These are phyloP conservation scores for Urechis unicinctus DNA, from an alignment of 2,888 invertebrate genomes.

Conservation along the genomic window DNA sequence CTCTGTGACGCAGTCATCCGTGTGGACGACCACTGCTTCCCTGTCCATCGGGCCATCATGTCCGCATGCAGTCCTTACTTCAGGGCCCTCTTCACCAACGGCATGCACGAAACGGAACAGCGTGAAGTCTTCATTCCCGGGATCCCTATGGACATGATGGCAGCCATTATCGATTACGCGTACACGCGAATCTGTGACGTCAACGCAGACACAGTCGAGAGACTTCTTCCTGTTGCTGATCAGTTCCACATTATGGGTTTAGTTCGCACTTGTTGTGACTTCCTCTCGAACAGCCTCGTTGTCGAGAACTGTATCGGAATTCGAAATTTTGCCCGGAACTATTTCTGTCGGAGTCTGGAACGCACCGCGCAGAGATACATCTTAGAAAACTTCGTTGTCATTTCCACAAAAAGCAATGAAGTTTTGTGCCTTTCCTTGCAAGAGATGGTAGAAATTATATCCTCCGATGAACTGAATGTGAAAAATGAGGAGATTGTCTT, in stretches of 20 bases:
- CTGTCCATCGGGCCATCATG: conserved; percentile 64
- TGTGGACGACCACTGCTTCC: conserved; percentile 74
- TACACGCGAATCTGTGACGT: conserved; percentile 73
- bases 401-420: conserved; percentile 28
- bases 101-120: conserved; percentile 52
- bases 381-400: conserved; percentile 53
- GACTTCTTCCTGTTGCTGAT: conserved; percentile 70
- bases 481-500: conserved; percentile 46
- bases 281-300: conserved; percentile 63
- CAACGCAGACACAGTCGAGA: conserved; percentile 69
- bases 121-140: conserved; percentile 53
- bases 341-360: conserved; percentile 68
- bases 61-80: conserved; percentile 83
- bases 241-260: conserved; percentile 80
- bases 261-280: conserved; percentile 73
- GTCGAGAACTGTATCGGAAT: conserved; percentile 79
- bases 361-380: conserved; percentile 63
- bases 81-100: conserved; percentile 78
- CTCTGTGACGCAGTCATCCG: conserved; percentile 80
- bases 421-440: conserved; percentile 37
- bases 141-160: conserved; percentile 70
- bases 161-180: conserved; percentile 67
- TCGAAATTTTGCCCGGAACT: conserved; percentile 72
- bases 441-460: conserved; percentile 21
- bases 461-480: conserved; percentile 44